Conservation (phyloP, 2,888 invertebrate genomes). For the Hoplodrina ambigua region DNA sequence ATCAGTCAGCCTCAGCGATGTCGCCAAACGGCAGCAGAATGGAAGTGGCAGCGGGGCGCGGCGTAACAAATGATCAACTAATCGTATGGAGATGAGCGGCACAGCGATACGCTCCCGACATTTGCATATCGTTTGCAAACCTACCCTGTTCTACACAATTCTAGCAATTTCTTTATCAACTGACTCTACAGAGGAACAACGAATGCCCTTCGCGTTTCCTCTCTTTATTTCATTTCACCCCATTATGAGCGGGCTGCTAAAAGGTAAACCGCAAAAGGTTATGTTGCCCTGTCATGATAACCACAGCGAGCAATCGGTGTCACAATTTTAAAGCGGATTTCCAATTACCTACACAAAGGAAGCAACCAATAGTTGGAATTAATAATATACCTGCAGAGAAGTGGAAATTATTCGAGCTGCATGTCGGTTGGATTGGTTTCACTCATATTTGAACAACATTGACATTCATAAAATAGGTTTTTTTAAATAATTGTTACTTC, state of each 20-base stretch:
- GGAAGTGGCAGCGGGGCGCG: constrained; percentile 50
- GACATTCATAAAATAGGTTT: background rate
- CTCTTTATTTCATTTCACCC: constrained; percentile 52
- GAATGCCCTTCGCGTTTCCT: constrained; percentile 48
- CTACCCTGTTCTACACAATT: constrained; percentile 31
- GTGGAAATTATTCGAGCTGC: constrained; percentile 25
- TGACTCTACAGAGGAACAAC: constrained; percentile 44
- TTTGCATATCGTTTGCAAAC: constrained; percentile 59
- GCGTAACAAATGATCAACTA: constrained; percentile 64
- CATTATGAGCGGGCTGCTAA: constrained; percentile 51
- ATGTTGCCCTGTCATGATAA: constrained; percentile 57
- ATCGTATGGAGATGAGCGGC: constrained; percentile 65
- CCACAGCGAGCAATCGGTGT: constrained; percentile 54
- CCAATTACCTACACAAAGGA: constrained; percentile 59
- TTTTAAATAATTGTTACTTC: no score
- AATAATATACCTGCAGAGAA: constrained; percentile 42
- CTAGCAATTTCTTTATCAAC: constrained; percentile 55
- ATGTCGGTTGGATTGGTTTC: constrained; percentile 36
- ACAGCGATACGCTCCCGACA: constrained; percentile 53
- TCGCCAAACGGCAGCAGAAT: constrained; percentile 36
- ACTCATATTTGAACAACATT: constrained; percentile 4
- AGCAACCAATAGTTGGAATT: constrained; percentile 44
- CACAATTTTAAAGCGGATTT: constrained; percentile 55
- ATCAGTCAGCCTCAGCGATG: constrained; percentile 43
- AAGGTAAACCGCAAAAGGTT: constrained; percentile 64